Percentiles rank a stretch among this genome's conserved stretches.
Evolutionary conservation across 2,888 invertebrate species (phyloP).

Genomic region (Aromia moschata): DNA sequence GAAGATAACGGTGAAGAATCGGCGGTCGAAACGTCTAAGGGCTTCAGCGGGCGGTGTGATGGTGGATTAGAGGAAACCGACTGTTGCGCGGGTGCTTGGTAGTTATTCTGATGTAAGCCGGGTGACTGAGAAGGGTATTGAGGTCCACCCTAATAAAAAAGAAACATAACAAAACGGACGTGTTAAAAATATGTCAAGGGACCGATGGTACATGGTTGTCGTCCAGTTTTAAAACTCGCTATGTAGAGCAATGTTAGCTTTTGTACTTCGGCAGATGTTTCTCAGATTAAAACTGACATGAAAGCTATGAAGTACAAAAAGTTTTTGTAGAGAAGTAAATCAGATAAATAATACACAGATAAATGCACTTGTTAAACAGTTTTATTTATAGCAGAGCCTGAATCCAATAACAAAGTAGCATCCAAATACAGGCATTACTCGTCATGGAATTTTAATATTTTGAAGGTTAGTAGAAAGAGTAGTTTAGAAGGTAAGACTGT

Average conservation of each 20-base stretch:
- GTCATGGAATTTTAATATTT: too few relatives aligned
- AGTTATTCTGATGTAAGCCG: slow-evolving; percentile 35
- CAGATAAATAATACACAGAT: too few relatives aligned
- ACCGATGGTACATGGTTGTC: background rate
- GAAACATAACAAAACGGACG: slow-evolving; percentile 39
- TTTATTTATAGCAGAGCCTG: too few relatives aligned
- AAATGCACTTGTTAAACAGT: too few relatives aligned
- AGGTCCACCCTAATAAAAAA: slow-evolving; percentile 58
- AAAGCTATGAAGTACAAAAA: too few relatives aligned
- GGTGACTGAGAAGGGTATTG: slow-evolving; percentile 54
- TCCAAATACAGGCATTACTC: too few relatives aligned
- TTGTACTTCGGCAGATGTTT: too few relatives aligned
- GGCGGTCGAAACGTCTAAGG: slow-evolving; percentile 50
- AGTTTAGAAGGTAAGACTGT: too few relatives aligned
- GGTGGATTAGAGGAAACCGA: slow-evolving; percentile 35
- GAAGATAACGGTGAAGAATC: slow-evolving; percentile 62
- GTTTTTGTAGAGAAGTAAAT: too few relatives aligned
- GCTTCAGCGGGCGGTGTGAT: slow-evolving; percentile 48
- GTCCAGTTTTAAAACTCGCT: slow-evolving; percentile 3
- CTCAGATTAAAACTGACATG: too few relatives aligned
- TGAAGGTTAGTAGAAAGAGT: too few relatives aligned
- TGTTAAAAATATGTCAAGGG: slow-evolving; percentile 13
- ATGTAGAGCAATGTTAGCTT: slow-evolving; percentile 22
- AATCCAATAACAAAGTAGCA: too few relatives aligned
- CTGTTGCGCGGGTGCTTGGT: slow-evolving; percentile 30